phyloP scores from a whole-genome alignment of 1,140 invertebrate species.

The Stenopsyche tienmushanensis region DNA sequence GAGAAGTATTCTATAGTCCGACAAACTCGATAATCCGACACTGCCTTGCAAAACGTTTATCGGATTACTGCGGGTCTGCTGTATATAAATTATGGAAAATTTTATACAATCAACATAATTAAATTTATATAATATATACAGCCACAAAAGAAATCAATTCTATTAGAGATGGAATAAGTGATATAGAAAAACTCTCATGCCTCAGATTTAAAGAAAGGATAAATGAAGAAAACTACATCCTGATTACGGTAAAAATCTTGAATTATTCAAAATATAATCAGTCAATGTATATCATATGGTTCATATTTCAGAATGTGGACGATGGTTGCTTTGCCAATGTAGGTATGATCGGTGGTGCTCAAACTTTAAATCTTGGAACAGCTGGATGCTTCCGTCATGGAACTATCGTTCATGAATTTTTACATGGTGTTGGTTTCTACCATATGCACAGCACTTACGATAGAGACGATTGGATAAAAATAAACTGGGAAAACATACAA shows the following conservation, averaged over 20 bases:
- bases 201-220: background rate
- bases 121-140: too few species aligned
- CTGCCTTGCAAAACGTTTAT: too few species aligned
- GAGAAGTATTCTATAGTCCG: too few species aligned
- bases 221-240: background rate
- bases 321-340: conserved; percentile 58
- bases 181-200: background rate
- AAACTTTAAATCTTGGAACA: conserved; percentile 54
- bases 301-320: too few species aligned
- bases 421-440: conserved; percentile 70
- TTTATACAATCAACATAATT: background rate
- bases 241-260: background rate
- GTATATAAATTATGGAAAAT: background rate
- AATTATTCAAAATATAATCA: background rate
- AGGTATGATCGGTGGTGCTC: conserved; percentile 52
- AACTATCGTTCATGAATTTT: conserved; percentile 65
- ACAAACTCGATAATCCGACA: too few species aligned
- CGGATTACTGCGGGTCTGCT: too few species aligned
- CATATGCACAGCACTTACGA: too few species aligned
- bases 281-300: background rate
- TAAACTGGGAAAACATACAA: conserved; percentile 68
- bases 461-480: conserved; percentile 66
- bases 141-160: background rate
- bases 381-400: conserved; percentile 56
- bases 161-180: background rate